Conservation (phyloP, 64 coral and sea anemone species). For the Anthopleura sola region DNA sequence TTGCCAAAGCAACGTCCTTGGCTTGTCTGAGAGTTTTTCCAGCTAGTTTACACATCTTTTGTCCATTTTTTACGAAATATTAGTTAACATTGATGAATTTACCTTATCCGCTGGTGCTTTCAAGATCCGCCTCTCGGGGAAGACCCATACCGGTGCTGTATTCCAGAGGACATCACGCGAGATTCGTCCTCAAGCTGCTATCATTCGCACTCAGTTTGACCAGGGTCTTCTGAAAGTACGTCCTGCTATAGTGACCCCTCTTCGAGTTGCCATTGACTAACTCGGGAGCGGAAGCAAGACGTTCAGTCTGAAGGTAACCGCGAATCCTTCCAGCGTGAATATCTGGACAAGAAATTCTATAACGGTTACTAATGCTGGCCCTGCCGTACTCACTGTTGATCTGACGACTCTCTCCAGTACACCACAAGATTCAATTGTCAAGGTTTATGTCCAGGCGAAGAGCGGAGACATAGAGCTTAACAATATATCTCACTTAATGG, state of each 20-base stretch:
- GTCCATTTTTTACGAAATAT: no score
- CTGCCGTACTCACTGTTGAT: background rate
- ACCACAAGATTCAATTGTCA: background rate
- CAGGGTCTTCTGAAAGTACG: conserved; percentile 5
- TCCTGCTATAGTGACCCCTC: background rate
- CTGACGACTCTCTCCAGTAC: background rate
- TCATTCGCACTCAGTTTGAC: conserved; percentile 22
- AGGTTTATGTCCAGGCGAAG: background rate
- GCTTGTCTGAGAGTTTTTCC: no score
- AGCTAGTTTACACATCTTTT: no score
- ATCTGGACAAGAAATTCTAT: background rate
- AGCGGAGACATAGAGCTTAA: background rate
- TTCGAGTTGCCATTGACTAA: conserved; percentile 3
- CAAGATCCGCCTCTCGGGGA: conserved; percentile 9
- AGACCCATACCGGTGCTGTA: background rate
- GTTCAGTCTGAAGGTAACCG: background rate
- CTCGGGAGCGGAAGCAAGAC: background rate
- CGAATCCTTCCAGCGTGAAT: background rate
- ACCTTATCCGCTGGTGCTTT: background rate
- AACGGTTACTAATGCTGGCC: background rate
- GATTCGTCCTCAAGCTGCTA: background rate
- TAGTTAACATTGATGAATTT: no score
- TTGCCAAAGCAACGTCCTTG: no score
- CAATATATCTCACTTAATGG: background rate
- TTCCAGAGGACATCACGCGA: conserved; percentile 19